Percentiles rank a stretch among this genome's conserved stretches.
phyloP scores from a whole-genome alignment of 2,113 vertebrate genomes.

The Setophaga kirtlandii region DNA sequence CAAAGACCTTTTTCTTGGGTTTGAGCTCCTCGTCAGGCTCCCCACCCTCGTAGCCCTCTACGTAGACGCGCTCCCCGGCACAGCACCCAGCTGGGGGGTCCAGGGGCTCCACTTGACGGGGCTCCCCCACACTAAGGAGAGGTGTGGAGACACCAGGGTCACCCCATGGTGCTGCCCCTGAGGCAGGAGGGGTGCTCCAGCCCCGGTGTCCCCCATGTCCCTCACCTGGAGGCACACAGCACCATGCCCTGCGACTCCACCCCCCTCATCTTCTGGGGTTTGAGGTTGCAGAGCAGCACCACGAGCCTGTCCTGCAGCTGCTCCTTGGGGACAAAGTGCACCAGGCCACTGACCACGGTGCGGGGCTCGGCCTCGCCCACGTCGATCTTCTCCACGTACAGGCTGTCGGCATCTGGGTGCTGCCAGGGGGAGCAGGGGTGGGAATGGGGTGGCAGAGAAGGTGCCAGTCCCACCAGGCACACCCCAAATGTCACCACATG shows the following conservation, averaged over 20 bases:
- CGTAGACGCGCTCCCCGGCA: conserved; percentile 86
- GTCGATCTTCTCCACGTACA: conserved; percentile 93
- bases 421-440: conserved; percentile 41
- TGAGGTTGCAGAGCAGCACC: conserved; percentile 92
- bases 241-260: conserved; percentile 97
- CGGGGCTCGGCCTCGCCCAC: conserved; percentile 89
- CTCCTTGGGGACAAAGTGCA: conserved; percentile 85
- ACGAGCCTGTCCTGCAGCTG: conserved; percentile 88
- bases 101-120: conserved; percentile 87
- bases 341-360: conserved; percentile 93
- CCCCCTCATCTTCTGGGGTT: conserved; percentile 95
- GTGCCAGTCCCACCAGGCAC: not conserved
- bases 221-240: conserved; percentile 90
- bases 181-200: fast-evolving
- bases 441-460: not conserved
- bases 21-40: conserved; percentile 90
- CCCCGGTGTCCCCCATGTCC: not conserved
- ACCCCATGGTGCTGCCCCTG: not conserved
- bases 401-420: conserved; percentile 92
- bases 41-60: conserved; percentile 87
- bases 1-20: conserved; percentile 97
- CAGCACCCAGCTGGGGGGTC: conserved; percentile 87
- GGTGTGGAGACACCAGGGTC: not conserved
- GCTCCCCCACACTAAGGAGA: conserved; percentile 78
- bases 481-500: fast-evolving